Evolutionary conservation across 2,888 invertebrate species (phyloP), one percentile per base, ranked within the genome.

Genomic region (Pachycephus smyrnensis): DNA sequence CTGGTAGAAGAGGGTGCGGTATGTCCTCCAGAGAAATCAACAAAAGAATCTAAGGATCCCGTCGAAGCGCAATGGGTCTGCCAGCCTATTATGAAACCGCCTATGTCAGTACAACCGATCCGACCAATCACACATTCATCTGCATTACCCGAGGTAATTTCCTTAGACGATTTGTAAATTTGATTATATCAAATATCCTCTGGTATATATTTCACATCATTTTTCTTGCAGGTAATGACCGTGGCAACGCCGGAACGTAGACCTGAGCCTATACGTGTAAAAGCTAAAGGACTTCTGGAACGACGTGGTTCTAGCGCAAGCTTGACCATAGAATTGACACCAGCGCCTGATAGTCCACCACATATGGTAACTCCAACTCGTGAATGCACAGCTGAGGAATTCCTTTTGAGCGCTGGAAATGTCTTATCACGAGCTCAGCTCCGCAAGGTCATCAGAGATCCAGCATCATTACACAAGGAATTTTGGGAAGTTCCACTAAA

Each of bases 401-500:
- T 92, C 86, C 87, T 94, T n/a, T 83, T 93, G 76, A 93, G 94
- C 69, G 93, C 94, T 23, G 93, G 94, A 9, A 93, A 94, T 82
- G 89, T 93, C 76, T 87, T 94, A 81, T 93, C 93, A 31, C 89
- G 94, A 71, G 88, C 92, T 30, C 93, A 94, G 85, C 88, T 94
- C 73, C 90, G 92, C 71, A 92, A 92, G 80, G 92, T 92, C 76
- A 86, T 94, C 30, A 91, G 91, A 80, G 92, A 94, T 85, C 92
- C 93, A 1, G 86, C 91, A 73, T 90, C 92, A 82, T 90, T 98
- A 76, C 96, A 97, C 89, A 96, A 97, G 87, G 98, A 98, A 91
- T 98, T 98, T 90, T 98, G 98, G 98, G 97, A 98, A 91, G 95
- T 98, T 88, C 98, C 98, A 0, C 94, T 97, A 80, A 98, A 98